Percentiles rank a stretch among this genome's conserved stretches.
Evolutionary conservation across 2,888 invertebrate species (phyloP).

Genomic region (Bibio marci): DNA sequence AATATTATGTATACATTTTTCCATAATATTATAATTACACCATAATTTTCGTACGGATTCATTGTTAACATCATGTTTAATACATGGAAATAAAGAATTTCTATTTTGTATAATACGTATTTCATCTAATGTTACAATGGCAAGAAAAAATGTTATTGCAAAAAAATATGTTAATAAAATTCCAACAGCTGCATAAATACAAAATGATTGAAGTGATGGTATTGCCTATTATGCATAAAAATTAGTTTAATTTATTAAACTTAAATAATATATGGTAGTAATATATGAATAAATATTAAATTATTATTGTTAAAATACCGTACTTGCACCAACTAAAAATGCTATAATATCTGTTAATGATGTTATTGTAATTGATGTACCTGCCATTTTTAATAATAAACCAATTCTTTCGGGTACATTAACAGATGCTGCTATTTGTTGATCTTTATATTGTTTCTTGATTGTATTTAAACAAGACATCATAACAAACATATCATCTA

Average conservation of each 20-base stretch:
- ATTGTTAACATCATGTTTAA: slow-evolving; percentile 32
- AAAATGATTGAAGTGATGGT: slow-evolving; percentile 66
- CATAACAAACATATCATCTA: slow-evolving; percentile 78
- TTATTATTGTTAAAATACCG: slow-evolving; percentile 28
- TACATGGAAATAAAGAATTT: slow-evolving; percentile 50
- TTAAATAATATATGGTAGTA: background rate
- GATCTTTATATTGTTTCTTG: slow-evolving; percentile 25
- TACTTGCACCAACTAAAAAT: slow-evolving; percentile 60
- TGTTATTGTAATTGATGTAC: slow-evolving; percentile 68
- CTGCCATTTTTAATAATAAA: slow-evolving; percentile 57
- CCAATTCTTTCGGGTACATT: slow-evolving; percentile 48
- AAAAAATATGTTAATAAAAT: slow-evolving; percentile 58
- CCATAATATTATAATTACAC: slow-evolving; percentile 37
- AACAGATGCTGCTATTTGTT: slow-evolving; percentile 37
- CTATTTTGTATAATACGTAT: slow-evolving; percentile 40
- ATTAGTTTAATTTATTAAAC: background rate
- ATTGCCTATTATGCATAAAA: slow-evolving; percentile 31
- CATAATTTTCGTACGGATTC: slow-evolving; percentile 25
- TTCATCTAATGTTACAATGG: slow-evolving; percentile 56
- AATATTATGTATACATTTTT: slow-evolving; percentile 37
- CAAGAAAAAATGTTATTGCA: slow-evolving; percentile 67
- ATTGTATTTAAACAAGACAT: slow-evolving; percentile 39
- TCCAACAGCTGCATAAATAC: slow-evolving; percentile 61
- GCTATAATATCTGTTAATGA: slow-evolving; percentile 69
- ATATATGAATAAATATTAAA: background rate